Conservation (phyloP, 2,888 invertebrate species). For the Cybosia mesomella region DNA sequence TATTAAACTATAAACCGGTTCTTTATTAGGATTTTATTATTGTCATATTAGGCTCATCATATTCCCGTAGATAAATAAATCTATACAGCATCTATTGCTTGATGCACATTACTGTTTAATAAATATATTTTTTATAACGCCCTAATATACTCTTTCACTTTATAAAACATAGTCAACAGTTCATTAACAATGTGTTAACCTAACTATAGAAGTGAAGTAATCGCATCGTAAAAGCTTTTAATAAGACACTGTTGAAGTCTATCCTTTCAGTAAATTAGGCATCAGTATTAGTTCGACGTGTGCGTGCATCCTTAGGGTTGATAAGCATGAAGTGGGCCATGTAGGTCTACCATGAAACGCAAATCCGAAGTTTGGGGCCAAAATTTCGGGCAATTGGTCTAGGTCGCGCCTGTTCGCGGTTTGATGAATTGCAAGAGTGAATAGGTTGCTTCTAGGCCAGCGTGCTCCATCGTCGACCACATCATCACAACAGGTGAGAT, state of each 20-base stretch:
- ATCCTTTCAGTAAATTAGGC: conserved; percentile 40
- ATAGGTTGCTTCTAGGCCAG: no score
- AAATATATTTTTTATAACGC: not conserved
- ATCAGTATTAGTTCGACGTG: conserved; percentile 2
- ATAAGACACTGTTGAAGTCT: conserved; percentile 54
- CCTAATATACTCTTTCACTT: conserved; percentile 3
- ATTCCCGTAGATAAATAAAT: conserved; percentile 16
- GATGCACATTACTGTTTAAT: conserved; percentile 11
- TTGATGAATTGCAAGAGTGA: no score
- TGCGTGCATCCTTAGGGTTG: not conserved
- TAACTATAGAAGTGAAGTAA: conserved; percentile 23
- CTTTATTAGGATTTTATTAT: conserved; percentile 18
- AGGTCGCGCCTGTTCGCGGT: no score
- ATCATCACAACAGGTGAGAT: no score
- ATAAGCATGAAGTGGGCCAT: not conserved
- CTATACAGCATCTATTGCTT: conserved; percentile 6
- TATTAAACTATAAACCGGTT: conserved; percentile 5
- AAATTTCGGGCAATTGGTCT: not conserved
- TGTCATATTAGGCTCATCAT: conserved; percentile 24
- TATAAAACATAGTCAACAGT: conserved; percentile 6
- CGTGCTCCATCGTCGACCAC: no score
- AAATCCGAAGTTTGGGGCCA: not conserved
- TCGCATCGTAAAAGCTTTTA: conserved; percentile 32
- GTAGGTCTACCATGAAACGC: not conserved
- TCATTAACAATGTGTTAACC: not conserved